Percentiles rank a stretch among this genome's conserved stretches.
Evolutionary conservation across 2,888 invertebrate genomes (phyloP).

Genomic region (Caenorhabditis sp.): DNA sequence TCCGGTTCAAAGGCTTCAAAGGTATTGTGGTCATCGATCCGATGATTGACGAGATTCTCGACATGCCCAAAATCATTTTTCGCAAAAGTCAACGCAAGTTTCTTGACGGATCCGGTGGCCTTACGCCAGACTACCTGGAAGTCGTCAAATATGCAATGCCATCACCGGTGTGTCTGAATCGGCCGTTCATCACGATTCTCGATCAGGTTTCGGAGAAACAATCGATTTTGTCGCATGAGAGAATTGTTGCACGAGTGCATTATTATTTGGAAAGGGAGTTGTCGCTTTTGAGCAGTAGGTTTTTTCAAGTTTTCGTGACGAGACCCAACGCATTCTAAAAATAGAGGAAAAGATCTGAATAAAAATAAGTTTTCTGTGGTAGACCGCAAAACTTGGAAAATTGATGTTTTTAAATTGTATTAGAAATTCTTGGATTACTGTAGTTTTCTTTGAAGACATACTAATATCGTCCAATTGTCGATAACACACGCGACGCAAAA

Average conservation of each 20-base stretch:
- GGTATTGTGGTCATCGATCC: constrained; percentile 67
- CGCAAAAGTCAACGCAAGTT: constrained; percentile 66
- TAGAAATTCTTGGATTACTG: too few species aligned
- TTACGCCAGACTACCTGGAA: constrained; percentile 34
- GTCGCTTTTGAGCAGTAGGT: constrained; percentile 30
- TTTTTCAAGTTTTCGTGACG: too few species aligned
- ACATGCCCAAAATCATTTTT: constrained; percentile 39
- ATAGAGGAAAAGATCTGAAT: too few species aligned
- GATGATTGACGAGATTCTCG: constrained; percentile 41
- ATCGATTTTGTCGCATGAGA: constrained; percentile 27
- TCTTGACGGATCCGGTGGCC: constrained; percentile 38
- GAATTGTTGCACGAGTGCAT: constrained; percentile 45
- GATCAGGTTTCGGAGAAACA: constrained; percentile 61
- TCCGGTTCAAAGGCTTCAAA: constrained; percentile 68
- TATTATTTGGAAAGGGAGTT: constrained; percentile 52
- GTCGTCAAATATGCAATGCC: constrained; percentile 65
- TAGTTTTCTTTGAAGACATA: too few species aligned
- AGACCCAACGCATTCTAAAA: too few species aligned
- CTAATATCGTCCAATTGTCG: too few species aligned
- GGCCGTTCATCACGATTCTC: constrained; percentile 70
- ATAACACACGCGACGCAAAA: too few species aligned
- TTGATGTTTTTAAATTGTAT: too few species aligned
- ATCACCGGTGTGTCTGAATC: constrained; percentile 68
- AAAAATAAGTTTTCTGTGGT: too few species aligned
- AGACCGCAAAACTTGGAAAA: too few species aligned